Evolutionary conservation across 2,113 vertebrate species (phyloP), one percentile per base, ranked within the genome.

Genomic region (Stictonetta naevosa): DNA sequence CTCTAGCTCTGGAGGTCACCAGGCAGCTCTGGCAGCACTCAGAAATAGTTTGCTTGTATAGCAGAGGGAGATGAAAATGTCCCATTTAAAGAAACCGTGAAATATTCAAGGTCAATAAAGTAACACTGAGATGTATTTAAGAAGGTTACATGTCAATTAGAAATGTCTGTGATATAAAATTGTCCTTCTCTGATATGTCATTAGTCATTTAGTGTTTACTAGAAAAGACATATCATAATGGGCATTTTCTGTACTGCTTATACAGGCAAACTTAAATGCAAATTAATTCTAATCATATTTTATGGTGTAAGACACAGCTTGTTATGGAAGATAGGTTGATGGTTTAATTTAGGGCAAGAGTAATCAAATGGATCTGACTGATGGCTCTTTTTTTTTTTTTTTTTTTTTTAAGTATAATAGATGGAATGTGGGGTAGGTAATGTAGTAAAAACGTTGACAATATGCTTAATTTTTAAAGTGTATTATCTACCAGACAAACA

Each of bases 261-360:
- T 69, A 77, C 23, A 72, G 29, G 25, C 11, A 84, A 95, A 78
- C 38, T 60, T 91, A 50, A n/a, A 75, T 11, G 2, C 20, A 93
- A 91, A 92, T 84, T 86, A 91, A 91, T 91, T 95, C 69, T 81
- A 91, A 92, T 81, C 50, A 38, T 81, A 84, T 86, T 95, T 90
- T 90, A 92, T 81, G 13, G 34, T 80, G n/a, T 72, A 86, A 94
- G 64, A 75, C 80, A 86, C 36, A 34, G 20, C 36, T 88, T 95
- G 76, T 92, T 78, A 86, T 56, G 26, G 60, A 92, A 91, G 93
- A 93, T 18, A 86, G 19, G 19, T 21, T 90, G 76, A 95, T 86
- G 50, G 40, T 81, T 93, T 92, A 93, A 95, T 92, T 88, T 93
- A 94, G 28, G 60, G 64, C 80, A 93, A 78, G 76, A 90, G n/a